Conservation (phyloP, 2,888 invertebrate genomes). For the Rutpela maculata region DNA sequence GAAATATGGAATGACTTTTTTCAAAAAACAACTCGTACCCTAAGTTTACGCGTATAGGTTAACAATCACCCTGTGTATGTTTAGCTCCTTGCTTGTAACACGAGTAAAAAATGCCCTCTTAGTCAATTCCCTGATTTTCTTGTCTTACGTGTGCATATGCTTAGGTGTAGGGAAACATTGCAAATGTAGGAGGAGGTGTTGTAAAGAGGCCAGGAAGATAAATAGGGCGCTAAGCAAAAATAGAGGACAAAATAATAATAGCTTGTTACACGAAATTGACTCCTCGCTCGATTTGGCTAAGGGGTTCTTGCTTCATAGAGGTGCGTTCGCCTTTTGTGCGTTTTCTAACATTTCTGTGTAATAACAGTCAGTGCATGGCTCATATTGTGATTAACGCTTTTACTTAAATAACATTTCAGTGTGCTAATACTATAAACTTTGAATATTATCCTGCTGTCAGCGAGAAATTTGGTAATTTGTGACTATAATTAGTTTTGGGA, state of each 20-base stretch:
- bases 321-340: slow-evolving; percentile 57
- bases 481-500: background rate
- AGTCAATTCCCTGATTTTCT: slow-evolving; percentile 1
- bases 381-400: slow-evolving; percentile 25
- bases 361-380: slow-evolving; percentile 19
- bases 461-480: slow-evolving; percentile 11
- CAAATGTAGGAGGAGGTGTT: slow-evolving; percentile 60
- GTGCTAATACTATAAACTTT: background rate
- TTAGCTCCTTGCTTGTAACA: no score
- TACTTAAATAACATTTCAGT: background rate
- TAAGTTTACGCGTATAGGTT: no score
- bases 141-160: background rate
- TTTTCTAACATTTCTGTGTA: background rate
- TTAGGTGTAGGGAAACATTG: slow-evolving; percentile 53
- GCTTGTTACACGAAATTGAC: slow-evolving; percentile 81
- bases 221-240: slow-evolving; percentile 70
- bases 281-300: slow-evolving; percentile 77
- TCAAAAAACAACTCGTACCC: no score
- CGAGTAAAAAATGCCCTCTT: no score
- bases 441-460: background rate
- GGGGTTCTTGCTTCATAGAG: slow-evolving; percentile 79
- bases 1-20: no score
- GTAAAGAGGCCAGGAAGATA: slow-evolving; percentile 70
- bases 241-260: slow-evolving; percentile 63
- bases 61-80: no score